Conservation (phyloP, 1,140 invertebrate genomes). For the Delia radicum region DNA sequence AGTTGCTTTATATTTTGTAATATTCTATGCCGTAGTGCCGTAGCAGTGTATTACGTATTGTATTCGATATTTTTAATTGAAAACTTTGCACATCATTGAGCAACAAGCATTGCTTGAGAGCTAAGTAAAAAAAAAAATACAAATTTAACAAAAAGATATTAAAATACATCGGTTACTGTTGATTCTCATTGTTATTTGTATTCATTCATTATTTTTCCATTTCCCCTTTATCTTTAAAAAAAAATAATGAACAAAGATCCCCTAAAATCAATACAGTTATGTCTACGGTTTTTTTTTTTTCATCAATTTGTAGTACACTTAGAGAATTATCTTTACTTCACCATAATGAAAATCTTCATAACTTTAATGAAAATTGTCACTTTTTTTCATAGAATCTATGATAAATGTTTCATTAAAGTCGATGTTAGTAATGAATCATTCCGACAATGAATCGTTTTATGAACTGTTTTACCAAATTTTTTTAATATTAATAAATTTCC, state of each 20-base stretch:
- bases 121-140: not conserved
- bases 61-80: slow-evolving; percentile 23
- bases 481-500: too few species aligned
- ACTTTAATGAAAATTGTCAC: too few species aligned
- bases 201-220: not conserved
- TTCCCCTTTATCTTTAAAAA: not conserved
- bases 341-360: too few species aligned
- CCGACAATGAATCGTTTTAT: too few species aligned
- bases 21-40: not conserved
- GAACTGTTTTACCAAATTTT: too few species aligned
- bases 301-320: too few species aligned
- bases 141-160: not conserved
- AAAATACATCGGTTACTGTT: not conserved
- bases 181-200: not conserved
- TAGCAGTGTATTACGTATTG: not conserved
- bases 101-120: not conserved
- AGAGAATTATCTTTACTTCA: too few species aligned
- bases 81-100: slow-evolving; percentile 18
- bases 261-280: not conserved
- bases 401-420: too few species aligned
- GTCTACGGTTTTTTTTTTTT: too few species aligned
- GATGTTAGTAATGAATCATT: too few species aligned
- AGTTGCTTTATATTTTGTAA: too few species aligned
- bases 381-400: too few species aligned
- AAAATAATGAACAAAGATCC: not conserved